A percentile compares a stretch with the other conserved stretches of the same genome.
These are phyloP conservation scores for Gymnodraco acuticeps DNA, from an alignment of 2,797 vertebrate genomes.

Conservation along the genomic window DNA sequence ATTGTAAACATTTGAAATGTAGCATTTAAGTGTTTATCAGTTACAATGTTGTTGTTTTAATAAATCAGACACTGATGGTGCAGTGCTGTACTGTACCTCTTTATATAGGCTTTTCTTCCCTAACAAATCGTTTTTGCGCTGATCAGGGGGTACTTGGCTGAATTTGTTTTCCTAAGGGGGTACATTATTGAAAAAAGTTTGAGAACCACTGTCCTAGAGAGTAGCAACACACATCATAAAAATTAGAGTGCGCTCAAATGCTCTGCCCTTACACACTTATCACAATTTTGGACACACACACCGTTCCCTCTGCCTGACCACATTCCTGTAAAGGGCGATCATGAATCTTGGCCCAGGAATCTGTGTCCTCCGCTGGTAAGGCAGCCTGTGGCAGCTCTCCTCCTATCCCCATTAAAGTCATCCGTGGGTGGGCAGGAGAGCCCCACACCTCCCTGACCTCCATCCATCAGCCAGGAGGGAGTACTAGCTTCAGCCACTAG, in stretches of 20 bases:
- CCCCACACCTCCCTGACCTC: conserved; percentile 77
- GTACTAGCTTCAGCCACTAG: conserved; percentile 59
- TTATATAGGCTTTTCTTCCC: too few species aligned
- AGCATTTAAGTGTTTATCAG: too few species aligned
- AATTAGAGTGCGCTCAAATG: conserved; percentile 9
- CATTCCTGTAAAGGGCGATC: conserved; percentile 83
- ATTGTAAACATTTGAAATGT: too few species aligned
- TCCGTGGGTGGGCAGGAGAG: conserved; percentile 82
- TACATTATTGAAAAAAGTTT: too few species aligned
- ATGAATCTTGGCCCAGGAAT: conserved; percentile 83
- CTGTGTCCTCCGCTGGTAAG: conserved; percentile 71
- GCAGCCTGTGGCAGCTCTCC: conserved; percentile 78
- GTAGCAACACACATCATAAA: conserved; percentile 23
- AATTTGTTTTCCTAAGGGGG: too few species aligned
- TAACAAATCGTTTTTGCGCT: too few species aligned
- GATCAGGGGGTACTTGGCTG: too few species aligned
- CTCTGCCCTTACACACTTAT: conserved; percentile 2
- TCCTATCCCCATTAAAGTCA: conserved; percentile 80
- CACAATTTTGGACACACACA: conserved; percentile 25
- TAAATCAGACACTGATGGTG: too few species aligned
- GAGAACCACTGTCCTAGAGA: neutral
- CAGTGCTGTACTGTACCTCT: too few species aligned
- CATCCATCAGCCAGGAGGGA: conserved; percentile 83
- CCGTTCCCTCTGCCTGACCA: conserved; percentile 66
- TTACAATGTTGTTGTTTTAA: too few species aligned